phyloP scores from a whole-genome alignment of 2,888 invertebrate genomes.

The Pemphredon lugubris region DNA sequence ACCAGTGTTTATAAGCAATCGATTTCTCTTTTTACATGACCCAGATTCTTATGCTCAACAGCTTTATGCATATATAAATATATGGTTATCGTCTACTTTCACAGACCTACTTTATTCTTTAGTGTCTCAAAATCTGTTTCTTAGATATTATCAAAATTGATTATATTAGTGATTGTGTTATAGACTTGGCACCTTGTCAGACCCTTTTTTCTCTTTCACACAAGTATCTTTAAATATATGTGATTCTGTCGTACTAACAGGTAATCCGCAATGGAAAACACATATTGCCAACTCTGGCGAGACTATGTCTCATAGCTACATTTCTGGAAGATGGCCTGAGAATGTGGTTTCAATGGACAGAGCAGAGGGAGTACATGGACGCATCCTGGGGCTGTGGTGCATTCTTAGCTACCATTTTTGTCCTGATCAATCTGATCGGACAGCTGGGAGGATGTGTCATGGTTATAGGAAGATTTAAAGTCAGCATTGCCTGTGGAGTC shows the following conservation, averaged over 20 bases:
- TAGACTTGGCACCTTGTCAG: not conserved
- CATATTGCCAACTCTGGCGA: conserved; percentile 96
- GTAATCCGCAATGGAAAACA: conserved; percentile 95
- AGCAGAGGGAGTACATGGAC: conserved; percentile 98
- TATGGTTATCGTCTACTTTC: conserved; percentile 25
- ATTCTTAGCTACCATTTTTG: conserved; percentile 96
- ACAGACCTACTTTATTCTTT: conserved; percentile 40
- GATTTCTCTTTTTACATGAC: no score
- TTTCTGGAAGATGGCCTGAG: conserved; percentile 99
- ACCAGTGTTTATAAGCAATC: no score
- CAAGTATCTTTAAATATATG: not conserved
- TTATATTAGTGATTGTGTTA: not conserved
- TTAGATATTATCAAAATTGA: not conserved
- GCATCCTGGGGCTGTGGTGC: conserved; percentile 98
- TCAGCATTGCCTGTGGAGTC: conserved; percentile 94
- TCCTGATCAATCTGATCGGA: conserved; percentile 96
- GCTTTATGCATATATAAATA: no score
- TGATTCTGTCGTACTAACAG: conserved; percentile 82
- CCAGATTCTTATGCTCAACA: no score
- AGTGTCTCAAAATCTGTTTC: not conserved
- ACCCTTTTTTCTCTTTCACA: not conserved
- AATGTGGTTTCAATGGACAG: conserved; percentile 99
- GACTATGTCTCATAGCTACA: conserved; percentile 98
- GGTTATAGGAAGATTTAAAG: conserved; percentile 96
- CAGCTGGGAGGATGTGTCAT: conserved; percentile 98